Evolutionary conservation across 2,888 invertebrate genomes (phyloP).

Genomic region (Crioceris asparagi): DNA sequence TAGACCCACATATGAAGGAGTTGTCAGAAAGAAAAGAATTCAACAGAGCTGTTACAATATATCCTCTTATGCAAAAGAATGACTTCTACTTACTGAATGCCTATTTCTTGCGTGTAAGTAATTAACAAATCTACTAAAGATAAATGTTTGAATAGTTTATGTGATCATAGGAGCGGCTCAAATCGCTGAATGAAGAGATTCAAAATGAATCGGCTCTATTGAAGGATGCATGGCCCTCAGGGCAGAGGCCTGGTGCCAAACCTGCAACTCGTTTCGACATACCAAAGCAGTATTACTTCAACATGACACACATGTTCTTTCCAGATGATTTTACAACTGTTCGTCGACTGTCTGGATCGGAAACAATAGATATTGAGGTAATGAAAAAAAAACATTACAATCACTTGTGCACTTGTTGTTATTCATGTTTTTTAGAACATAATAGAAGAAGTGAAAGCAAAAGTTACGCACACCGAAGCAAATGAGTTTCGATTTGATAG

Average conservation of each 20-base stretch:
- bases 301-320: conserved; percentile 70
- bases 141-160: neutral
- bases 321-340: conserved; percentile 69
- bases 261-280: conserved; percentile 72
- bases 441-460: conserved; percentile 37
- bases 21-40: conserved; percentile 39
- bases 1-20: conserved; percentile 35
- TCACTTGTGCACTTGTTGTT: too few species aligned
- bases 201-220: conserved; percentile 25
- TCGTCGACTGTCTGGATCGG: conserved; percentile 51
- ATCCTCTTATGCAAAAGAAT: conserved; percentile 51
- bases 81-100: conserved; percentile 62
- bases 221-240: conserved; percentile 59
- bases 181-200: conserved; percentile 25
- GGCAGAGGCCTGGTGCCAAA: conserved; percentile 52
- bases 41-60: conserved; percentile 50
- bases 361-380: conserved; percentile 57
- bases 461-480: conserved; percentile 41
- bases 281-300: conserved; percentile 78
- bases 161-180: conserved; percentile 23
- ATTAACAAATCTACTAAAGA: neutral
- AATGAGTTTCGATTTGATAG: conserved; percentile 44
- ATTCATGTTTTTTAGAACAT: conserved; percentile 26
- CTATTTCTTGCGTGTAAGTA: conserved; percentile 53
- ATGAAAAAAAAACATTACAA: too few species aligned